Evolutionary conservation across 1,140 invertebrate species (phyloP), one percentile per base, ranked within the genome.

Genomic region (Aphis craccivora): DNA sequence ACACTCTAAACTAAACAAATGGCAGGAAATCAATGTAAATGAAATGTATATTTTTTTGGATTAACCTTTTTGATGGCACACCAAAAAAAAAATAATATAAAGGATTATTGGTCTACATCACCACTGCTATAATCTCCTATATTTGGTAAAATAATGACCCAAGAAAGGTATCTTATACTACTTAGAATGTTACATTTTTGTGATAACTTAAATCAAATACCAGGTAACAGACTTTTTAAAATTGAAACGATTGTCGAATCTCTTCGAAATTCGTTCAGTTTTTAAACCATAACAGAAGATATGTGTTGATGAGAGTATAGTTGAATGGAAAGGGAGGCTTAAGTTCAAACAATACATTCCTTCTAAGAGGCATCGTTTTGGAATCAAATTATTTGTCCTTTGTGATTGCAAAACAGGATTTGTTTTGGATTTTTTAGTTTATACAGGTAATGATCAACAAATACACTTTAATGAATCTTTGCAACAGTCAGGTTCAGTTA

Each of bases 341-440:
- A 81, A 84, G 25, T 94, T 95, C 53, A 94, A 94, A 81, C 95
- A 95, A 93, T 95, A 95, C 93, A 95, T 95, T 51, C 94, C 95
- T 37, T 94, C 94, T 30, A 95, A 95, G 93, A 94, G 94, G 53
- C 93, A 95, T 76, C 94, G 94, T 90, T 95, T 95, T 94, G 95
- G 95, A 30, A 94, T 95, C 20, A 95, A 95, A 94, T 76, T 95
- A 37, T 95, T 94, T 93, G 94, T 94, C 87, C 91, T 95, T n/a
- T 95, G 94, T 91, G 93, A 81, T 25, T 94, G 94, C 94, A 94
- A 95, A 93, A 95, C 95, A 30, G 94, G 95, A 37, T 95, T 94
- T 94, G 94, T 95, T n/a, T 90, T 95, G 43, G 94, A 95, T 53
- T 94, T 95, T 83, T 94, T 95, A 88, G 94, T 95, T 30, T 95